Evolutionary conservation across 1,140 invertebrate genomes (phyloP).

Genomic region (Drosophila setifemur): DNA sequence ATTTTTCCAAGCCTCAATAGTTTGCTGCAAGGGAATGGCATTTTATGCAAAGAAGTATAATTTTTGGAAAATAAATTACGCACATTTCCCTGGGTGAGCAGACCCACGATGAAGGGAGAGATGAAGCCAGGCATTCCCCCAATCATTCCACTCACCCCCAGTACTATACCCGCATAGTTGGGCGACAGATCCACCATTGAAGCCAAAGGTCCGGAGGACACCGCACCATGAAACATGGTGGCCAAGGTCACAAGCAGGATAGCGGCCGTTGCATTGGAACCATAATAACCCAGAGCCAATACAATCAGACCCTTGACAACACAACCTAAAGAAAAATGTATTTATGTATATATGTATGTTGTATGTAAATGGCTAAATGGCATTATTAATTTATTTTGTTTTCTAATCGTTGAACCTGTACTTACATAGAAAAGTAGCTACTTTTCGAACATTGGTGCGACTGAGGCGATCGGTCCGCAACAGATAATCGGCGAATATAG

Average conservation of each 20-base stretch:
- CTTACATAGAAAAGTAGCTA: constrained; percentile 85
- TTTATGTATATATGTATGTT: too few relatives aligned
- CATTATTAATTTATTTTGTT: too few relatives aligned
- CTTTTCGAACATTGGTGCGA: constrained; percentile 86
- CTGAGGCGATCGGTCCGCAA: constrained; percentile 84
- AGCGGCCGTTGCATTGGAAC: constrained; percentile 85
- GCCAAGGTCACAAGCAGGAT: constrained; percentile 86
- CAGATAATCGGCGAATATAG: constrained; percentile 85
- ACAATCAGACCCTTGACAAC: constrained; percentile 85
- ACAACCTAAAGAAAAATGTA: constrained; percentile 67
- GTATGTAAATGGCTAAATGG: too few relatives aligned
- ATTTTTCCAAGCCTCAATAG: constrained; percentile 86
- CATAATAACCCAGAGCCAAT: constrained; percentile 85
- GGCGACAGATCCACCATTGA: constrained; percentile 87
- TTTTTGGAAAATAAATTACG: constrained; percentile 42
- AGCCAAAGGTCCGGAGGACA: constrained; percentile 86
- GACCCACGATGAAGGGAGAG: constrained; percentile 85
- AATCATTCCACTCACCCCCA: constrained; percentile 85
- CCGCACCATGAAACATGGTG: constrained; percentile 85
- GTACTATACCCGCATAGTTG: constrained; percentile 86
- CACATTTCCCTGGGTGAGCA: constrained; percentile 86
- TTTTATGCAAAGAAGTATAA: not conserved
- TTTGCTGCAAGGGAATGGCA: constrained; percentile 84
- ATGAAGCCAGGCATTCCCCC: constrained; percentile 84
- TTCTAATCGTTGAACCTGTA: not conserved